These are phyloP conservation scores for Stichopus chloronotus DNA, from an alignment of 35 echinoderm and acorn worm genomes.

Conservation along the genomic window DNA sequence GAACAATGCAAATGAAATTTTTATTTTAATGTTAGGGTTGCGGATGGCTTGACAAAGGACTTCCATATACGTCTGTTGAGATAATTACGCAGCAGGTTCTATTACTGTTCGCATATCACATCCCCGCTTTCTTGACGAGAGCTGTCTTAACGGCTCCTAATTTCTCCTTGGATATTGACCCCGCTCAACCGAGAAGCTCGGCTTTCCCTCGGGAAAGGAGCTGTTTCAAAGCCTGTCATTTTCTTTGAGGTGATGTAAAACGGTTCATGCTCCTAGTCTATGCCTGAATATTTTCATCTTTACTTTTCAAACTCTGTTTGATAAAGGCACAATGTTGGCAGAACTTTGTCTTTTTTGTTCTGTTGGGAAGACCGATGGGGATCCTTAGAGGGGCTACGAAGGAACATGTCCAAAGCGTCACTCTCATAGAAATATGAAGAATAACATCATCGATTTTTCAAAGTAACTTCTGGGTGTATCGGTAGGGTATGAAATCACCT, in stretches of 20 bases:
- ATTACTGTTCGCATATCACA: not conserved
- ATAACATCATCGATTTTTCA: slow-evolving; percentile 41
- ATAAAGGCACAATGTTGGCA: slow-evolving; percentile 5
- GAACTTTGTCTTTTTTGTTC: not conserved
- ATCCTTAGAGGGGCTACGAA: not conserved
- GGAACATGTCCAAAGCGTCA: not conserved
- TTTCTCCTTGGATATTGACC: slow-evolving; percentile 31
- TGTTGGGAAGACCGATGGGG: not conserved
- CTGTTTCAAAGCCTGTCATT: slow-evolving; percentile 34
- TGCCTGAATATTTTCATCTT: slow-evolving; percentile 22
- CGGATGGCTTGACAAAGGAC: not conserved
- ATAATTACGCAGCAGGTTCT: not conserved
- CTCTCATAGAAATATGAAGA: not conserved
- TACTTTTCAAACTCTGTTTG: slow-evolving; percentile 9
- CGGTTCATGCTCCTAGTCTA: slow-evolving; percentile 32
- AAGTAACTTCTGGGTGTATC: not conserved
- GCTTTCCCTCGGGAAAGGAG: not conserved
- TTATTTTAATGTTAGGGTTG: too few relatives aligned
- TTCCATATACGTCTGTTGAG: not conserved
- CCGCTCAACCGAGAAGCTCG: slow-evolving; percentile 1
- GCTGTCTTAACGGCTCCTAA: not conserved
- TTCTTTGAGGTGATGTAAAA: slow-evolving; percentile 51
- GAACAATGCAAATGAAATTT: too few relatives aligned
- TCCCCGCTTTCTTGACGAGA: not conserved
- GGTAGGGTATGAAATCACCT: not conserved